A percentile compares a stretch with the other conserved stretches of the same genome.
phyloP scores from a whole-genome alignment of 2,888 invertebrate species.

The Arge pagana region DNA sequence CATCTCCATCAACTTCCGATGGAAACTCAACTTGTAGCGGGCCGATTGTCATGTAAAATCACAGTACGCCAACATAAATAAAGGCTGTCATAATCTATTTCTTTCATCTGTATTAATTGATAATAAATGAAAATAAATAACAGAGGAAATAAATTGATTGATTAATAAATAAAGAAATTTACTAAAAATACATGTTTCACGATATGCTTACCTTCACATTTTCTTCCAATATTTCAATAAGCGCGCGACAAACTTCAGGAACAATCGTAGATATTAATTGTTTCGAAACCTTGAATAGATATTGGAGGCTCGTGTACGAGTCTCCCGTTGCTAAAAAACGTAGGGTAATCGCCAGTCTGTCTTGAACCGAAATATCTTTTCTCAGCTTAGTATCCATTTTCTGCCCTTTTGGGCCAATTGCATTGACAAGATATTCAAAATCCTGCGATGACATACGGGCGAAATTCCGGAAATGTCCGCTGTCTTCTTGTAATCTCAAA shows the following conservation, averaged over 20 bases:
- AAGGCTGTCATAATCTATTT: too few species aligned
- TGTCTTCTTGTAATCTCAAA: conserved; percentile 30
- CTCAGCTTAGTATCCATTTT: conserved; percentile 42
- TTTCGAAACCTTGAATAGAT: conserved; percentile 40
- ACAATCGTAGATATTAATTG: conserved; percentile 39
- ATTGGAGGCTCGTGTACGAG: conserved; percentile 34
- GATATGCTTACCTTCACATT: conserved; percentile 37
- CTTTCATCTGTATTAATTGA: too few species aligned
- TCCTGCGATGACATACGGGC: conserved; percentile 38
- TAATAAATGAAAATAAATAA: too few species aligned
- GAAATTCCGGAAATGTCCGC: conserved; percentile 43
- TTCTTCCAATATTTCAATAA: conserved; percentile 40
- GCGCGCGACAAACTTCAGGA: conserved; percentile 40
- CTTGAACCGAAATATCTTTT: conserved; percentile 38
- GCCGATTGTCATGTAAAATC: too few species aligned
- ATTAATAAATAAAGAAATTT: too few species aligned
- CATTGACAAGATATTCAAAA: conserved; percentile 40
- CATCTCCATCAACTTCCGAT: neutral
- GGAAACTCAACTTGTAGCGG: neutral
- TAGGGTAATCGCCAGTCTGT: conserved; percentile 42
- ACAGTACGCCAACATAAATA: too few species aligned
- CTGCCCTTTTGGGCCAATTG: conserved; percentile 33
- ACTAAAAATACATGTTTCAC: neutral
- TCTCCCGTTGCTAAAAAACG: conserved; percentile 39
- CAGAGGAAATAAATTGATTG: too few species aligned